Evolutionary conservation across 2,113 vertebrate species (phyloP), one percentile per base, ranked within the genome.

Genomic region (Albula glossodonta): DNA sequence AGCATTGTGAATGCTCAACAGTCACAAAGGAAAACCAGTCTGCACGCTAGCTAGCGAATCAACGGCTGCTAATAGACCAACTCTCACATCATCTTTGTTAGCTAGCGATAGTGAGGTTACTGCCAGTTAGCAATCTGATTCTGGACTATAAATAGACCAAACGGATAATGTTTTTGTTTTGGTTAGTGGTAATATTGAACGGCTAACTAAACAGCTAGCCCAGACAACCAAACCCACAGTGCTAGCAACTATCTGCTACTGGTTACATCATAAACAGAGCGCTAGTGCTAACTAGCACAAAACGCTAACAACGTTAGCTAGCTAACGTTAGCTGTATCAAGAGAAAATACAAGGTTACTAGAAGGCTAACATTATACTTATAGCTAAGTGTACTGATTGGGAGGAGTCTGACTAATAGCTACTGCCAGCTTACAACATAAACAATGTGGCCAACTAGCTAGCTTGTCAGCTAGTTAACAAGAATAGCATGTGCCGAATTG

Each of bases 401-500:
- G 0, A 60, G 17, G 22, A 1, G 17, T 1, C 22, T 66, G 3
- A 66, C 60, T 19, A 19, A 2, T 19, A 22, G 60, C 17, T 74
- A 31, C 10, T 25, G n/a, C 22, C 22, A 9, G n/a, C 25, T 74
- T 2, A 22, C 70, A 9, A n/a, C n/a, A 22, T 74, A 74, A 74
- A 50, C 78, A 79, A 17, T 79, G 31, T 79, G 25, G 78, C 78
- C 17, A 50, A 49, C 78, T 79, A 10, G 3, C 41, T 15, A 48
- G 78, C 41, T 79, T 13, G 7, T 79, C 22, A 49, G 78, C 51
- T 81, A 2, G 51, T 11, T 74, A 66, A 83, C 60, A 51, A 19
- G 6, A 50, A 83, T 70, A 83, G 82, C 82, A 83, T 70, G 82
- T n/a, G 60, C 41, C 10, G 48, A 56, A 5, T 31, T 56, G 52